Evolutionary conservation across 2,797 vertebrate species (phyloP).

Genomic region (Xerus rutilus): DNA sequence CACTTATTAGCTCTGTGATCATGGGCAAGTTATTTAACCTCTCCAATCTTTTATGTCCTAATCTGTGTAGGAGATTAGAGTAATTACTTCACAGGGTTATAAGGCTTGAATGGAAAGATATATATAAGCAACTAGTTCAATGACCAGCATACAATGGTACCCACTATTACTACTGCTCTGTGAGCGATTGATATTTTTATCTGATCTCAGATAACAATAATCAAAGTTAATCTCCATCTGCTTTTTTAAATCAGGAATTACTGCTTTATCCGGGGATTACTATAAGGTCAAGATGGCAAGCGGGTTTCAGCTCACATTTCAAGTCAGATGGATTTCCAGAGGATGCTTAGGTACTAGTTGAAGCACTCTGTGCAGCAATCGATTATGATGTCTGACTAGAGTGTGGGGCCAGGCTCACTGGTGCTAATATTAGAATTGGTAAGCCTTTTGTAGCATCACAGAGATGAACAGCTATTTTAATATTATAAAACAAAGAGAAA

Average conservation of each 20-base stretch:
- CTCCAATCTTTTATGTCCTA: not conserved
- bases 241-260: constrained; percentile 73
- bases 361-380: not conserved
- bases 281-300: constrained; percentile 53
- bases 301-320: constrained; percentile 51
- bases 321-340: constrained; percentile 38
- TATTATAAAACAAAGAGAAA: constrained; percentile 21
- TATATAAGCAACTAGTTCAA: not conserved
- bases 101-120: not conserved
- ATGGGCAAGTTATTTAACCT: not conserved
- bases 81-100: not conserved
- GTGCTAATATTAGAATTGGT: constrained; percentile 25
- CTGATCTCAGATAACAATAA: constrained; percentile 72
- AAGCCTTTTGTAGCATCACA: not conserved
- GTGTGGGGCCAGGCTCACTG: not conserved
- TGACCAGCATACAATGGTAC: not conserved
- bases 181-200: constrained; percentile 59
- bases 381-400: not conserved
- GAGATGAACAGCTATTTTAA: constrained; percentile 11
- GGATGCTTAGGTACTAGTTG: not conserved
- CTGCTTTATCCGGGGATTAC: constrained; percentile 69
- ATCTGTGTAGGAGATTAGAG: not conserved
- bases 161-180: not conserved
- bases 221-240: constrained; percentile 79
- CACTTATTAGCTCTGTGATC: not conserved